These are phyloP conservation scores for Leptobrachium leishanense DNA, from an alignment of 2,113 vertebrate genomes.

Conservation along the genomic window DNA sequence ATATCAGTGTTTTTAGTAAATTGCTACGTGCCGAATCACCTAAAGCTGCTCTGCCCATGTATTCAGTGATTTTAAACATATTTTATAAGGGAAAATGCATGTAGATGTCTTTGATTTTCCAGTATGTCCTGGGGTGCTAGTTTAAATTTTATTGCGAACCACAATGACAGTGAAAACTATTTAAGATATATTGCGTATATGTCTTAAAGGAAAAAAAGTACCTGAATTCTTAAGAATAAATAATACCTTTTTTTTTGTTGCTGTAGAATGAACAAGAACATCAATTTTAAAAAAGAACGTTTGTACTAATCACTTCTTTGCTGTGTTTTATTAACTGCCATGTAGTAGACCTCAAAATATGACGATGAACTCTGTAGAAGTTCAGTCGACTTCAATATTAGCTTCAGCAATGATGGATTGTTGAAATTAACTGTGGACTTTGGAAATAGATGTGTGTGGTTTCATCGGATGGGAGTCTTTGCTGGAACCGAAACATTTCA, in stretches of 20 bases:
- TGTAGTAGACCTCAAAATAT: constrained; percentile 36
- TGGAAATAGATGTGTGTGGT: constrained; percentile 43
- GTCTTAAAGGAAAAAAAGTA: not conserved
- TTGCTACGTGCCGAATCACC: no score
- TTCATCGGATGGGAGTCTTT: constrained; percentile 29
- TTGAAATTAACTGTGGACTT: constrained; percentile 44
- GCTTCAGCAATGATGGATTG: constrained; percentile 44
- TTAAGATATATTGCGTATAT: not conserved
- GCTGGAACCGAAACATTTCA: constrained; percentile 20
- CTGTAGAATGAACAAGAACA: constrained; percentile 10
- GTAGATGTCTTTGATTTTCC: no score
- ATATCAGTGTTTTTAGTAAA: no score
- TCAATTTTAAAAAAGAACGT: constrained; percentile 32
- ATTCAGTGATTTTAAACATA: no score
- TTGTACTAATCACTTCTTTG: constrained; percentile 31
- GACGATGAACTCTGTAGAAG: constrained; percentile 42
- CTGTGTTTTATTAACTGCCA: constrained; percentile 43
- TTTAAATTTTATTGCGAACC: no score
- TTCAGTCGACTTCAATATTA: constrained; percentile 45
- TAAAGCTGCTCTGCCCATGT: no score
- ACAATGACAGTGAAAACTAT: no score
- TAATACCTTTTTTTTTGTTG: not conserved
- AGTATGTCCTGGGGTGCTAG: no score
- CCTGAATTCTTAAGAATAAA: not conserved
- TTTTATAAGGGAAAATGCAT: no score